A percentile compares a stretch with the other conserved stretches of the same genome.
Evolutionary conservation across 92 coral and sea anemone genomes (phyloP).

Genomic region (Porites cylindrica): DNA sequence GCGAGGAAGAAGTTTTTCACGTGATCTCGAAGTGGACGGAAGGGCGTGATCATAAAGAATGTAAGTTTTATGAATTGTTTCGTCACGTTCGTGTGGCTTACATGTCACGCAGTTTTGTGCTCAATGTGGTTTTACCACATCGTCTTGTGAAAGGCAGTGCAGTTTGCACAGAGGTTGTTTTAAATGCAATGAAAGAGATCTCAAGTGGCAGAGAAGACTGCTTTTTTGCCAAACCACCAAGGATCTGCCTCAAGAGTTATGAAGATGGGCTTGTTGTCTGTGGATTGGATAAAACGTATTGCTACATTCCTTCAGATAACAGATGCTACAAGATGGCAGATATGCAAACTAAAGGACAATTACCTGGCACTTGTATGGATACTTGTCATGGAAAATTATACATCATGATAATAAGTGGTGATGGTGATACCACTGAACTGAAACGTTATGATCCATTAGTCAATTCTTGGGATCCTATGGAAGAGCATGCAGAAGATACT

Average conservation of each 20-base stretch:
- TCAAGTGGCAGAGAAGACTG: conserved; percentile 5
- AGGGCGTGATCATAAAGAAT: neutral
- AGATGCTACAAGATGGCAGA: conserved; percentile 12
- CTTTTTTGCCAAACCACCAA: conserved; percentile 1
- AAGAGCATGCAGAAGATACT: neutral
- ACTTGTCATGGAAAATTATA: conserved; percentile 17
- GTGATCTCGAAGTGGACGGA: conserved; percentile 9
- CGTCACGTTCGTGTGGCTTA: neutral
- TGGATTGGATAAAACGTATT: neutral
- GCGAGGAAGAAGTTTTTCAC: conserved; percentile 8
- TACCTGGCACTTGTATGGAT: neutral
- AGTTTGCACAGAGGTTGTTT: neutral
- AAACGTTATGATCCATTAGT: conserved; percentile 31
- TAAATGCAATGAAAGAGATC: conserved; percentile 1
- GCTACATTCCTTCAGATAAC: neutral
- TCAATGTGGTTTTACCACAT: neutral
- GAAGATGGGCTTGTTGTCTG: conserved; percentile 2
- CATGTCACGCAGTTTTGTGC: conserved; percentile 10
- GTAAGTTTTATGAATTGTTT: neutral
- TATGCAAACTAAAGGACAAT: neutral
- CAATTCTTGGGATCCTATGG: neutral
- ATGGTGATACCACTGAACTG: neutral
- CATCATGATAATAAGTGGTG: neutral
- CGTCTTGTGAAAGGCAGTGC: neutral
- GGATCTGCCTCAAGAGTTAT: neutral